Evolutionary conservation across 1,140 invertebrate genomes (phyloP), one percentile per base, ranked within the genome.

Genomic region (Trichonephila clavata): DNA sequence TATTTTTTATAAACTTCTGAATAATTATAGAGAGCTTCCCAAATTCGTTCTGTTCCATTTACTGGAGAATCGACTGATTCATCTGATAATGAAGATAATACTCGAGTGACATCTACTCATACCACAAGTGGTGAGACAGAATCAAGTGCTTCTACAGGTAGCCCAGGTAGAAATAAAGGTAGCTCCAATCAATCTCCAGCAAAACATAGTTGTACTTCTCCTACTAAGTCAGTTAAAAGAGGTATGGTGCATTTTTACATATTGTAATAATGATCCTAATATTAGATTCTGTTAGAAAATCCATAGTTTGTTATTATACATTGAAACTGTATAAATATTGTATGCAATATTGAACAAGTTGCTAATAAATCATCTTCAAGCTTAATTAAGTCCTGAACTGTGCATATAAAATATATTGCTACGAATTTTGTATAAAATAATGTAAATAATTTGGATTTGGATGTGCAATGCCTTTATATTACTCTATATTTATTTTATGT

Each of bases 1-100:
- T 6, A 61, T 61, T 61, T 16, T 20, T 61, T 61, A 61, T 61
- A 61, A 71, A 32, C 39, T 77, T 32, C 32, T 77, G 0, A 39
- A 16, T 18, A 90, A 86, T 94, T 94, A 13, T 94, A 98, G 97
- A 97, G 98, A 95, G 98, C 98, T 77, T 99, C 98, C 95, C 98
- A 99, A 96, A 99, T 99, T 94, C 97, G 98, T 94, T 99, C 98
- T 14, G 98, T 99, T 97, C 98, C 98, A 18, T 99, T 99, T 95
- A 98, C 97, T 61, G 98, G 98, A 6, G 98, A 99, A 95, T 98
- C 98, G 21, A 98, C 98, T 1, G 98, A 99, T 95, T 98, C 98
- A 94, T 99, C 98, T 7, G 98, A 98, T 71, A 98, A 99, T 95
- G 98, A 98, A 24, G 98, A 98, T 96, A 90, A 90, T 43, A 98